A percentile compares a stretch with the other conserved stretches of the same genome.
Conservation (phyloP, 2,888 invertebrate genomes). For the Campaea margaritaria region DNA sequence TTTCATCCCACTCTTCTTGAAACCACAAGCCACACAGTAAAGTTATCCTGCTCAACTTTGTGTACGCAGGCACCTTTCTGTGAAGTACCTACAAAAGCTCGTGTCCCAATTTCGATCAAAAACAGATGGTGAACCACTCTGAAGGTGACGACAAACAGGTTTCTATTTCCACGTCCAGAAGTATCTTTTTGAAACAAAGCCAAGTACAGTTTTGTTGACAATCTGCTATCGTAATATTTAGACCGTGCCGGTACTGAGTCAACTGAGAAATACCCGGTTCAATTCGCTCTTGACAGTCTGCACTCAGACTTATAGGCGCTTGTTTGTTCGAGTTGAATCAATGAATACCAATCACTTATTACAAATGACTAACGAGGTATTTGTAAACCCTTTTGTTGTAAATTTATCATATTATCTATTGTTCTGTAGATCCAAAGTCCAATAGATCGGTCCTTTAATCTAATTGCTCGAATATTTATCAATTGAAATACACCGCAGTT, state of each 20-base stretch:
- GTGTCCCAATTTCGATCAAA: neutral
- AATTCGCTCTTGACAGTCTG: slow-evolving; percentile 9
- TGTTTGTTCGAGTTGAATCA: neutral
- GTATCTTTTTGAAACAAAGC: slow-evolving; percentile 35
- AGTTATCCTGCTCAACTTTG: neutral
- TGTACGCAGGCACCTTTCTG: too few relatives aligned
- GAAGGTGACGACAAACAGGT: slow-evolving; percentile 7
- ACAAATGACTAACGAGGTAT: too few relatives aligned
- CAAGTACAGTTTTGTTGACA: slow-evolving; percentile 39
- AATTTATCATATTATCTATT: too few relatives aligned
- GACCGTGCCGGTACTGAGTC: slow-evolving; percentile 15
- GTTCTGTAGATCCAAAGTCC: neutral
- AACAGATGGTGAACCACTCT: slow-evolving; percentile 2
- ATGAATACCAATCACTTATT: too few relatives aligned
- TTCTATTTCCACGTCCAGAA: slow-evolving; percentile 40
- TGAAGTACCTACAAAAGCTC: neutral
- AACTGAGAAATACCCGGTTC: slow-evolving; percentile 21
- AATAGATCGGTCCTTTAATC: slow-evolving; percentile 11
- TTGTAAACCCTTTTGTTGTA: too few relatives aligned
- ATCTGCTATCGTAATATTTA: slow-evolving; percentile 12
- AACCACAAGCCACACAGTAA: too few relatives aligned
- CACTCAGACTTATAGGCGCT: neutral
- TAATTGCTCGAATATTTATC: slow-evolving; percentile 4
- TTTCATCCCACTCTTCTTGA: too few relatives aligned
- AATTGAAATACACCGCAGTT: slow-evolving; percentile 22